Percentiles rank a stretch among this genome's conserved stretches.
These are phyloP conservation scores for Clanis bilineata DNA, from an alignment of 2,888 invertebrate species.

Conservation along the genomic window DNA sequence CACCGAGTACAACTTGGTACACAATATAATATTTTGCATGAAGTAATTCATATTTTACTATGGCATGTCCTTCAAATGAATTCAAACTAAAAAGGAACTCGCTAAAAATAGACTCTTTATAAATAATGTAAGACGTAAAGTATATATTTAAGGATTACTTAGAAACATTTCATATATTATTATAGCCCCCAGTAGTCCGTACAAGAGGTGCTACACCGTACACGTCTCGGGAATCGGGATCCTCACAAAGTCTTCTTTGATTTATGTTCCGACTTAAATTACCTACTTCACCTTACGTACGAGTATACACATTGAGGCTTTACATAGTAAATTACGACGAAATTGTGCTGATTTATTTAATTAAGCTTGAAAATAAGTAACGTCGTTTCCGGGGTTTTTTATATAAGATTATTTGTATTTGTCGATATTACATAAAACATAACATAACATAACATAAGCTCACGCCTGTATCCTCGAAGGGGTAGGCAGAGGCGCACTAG, in stretches of 20 bases:
- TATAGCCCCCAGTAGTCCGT: slow-evolving; percentile 1
- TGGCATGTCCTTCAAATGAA: no score
- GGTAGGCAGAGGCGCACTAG: no score
- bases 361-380: not conserved
- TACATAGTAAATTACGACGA: slow-evolving; percentile 30
- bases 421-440: not conserved
- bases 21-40: no score
- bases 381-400: not conserved
- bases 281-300: slow-evolving; percentile 20
- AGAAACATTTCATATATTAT: slow-evolving; percentile 2
- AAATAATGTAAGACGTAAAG: not conserved
- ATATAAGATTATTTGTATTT: not conserved
- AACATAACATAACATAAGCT: no score
- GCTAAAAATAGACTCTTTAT: not conserved
- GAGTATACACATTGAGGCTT: slow-evolving; percentile 29
- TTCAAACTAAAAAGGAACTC: no score
- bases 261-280: slow-evolving; percentile 39
- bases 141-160: not conserved
- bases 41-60: no score
- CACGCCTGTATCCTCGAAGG: no score
- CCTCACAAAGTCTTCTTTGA: slow-evolving; percentile 37
- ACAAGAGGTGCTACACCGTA: slow-evolving; percentile 4
- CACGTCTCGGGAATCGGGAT: slow-evolving; percentile 26
- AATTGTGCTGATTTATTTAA: slow-evolving; percentile 22
- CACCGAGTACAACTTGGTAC: no score